A percentile compares a stretch with the other conserved stretches of the same genome.
phyloP scores from a whole-genome alignment of 53 echinoderm and acorn worm species.

The Astropecten irregularis region DNA sequence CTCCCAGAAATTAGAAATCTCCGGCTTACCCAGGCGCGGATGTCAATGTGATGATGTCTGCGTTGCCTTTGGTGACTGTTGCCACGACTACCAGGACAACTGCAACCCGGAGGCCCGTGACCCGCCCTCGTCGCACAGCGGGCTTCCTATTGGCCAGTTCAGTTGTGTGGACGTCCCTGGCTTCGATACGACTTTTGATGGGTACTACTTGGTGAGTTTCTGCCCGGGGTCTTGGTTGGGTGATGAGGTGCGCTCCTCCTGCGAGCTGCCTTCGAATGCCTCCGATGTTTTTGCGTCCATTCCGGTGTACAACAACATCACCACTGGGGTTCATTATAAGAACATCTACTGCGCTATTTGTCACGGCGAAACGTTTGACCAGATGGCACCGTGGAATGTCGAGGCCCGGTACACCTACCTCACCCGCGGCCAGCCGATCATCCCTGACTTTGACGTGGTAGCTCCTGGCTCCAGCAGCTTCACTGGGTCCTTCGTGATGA shows the following conservation, averaged over 20 bases:
- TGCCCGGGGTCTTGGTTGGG: slow-evolving; percentile 33
- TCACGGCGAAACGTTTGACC: slow-evolving; percentile 22
- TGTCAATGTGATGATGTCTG: slow-evolving; percentile 48
- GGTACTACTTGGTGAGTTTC: slow-evolving; percentile 13
- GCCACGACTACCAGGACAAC: slow-evolving; percentile 38
- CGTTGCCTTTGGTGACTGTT: slow-evolving; percentile 42
- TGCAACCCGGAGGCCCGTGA: slow-evolving; percentile 11
- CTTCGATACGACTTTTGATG: background rate
- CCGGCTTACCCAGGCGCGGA: background rate
- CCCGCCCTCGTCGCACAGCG: slow-evolving; percentile 11
- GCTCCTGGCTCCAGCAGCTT: background rate
- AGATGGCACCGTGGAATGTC: slow-evolving; percentile 32
- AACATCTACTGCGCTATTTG: slow-evolving; percentile 62
- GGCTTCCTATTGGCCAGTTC: slow-evolving; percentile 14
- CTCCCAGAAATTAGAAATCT: background rate
- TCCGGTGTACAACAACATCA: slow-evolving; percentile 24
- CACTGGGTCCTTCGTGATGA: background rate
- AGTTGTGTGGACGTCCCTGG: slow-evolving; percentile 42
- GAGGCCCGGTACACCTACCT: background rate
- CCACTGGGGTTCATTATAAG: slow-evolving; percentile 29
- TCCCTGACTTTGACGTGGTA: background rate
- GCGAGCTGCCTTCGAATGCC: background rate
- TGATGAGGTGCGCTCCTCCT: background rate
- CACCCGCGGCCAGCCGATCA: background rate
- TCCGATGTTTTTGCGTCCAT: slow-evolving; percentile 22